Evolutionary conservation across 2,888 invertebrate species (phyloP), one percentile per base, ranked within the genome.

Genomic region (Cheiracanthium punctorium): DNA sequence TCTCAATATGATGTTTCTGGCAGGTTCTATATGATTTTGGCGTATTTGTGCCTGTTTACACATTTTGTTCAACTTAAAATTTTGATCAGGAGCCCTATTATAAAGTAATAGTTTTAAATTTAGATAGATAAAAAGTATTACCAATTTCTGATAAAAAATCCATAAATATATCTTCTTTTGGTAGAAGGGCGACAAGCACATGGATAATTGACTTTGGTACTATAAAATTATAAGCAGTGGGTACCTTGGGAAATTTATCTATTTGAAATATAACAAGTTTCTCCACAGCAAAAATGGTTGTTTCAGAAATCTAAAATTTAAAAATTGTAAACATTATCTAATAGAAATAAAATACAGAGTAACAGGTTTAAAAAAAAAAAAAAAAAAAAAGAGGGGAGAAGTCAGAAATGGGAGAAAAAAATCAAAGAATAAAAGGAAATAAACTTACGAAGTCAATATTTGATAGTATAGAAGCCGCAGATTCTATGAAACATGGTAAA

Each of bases 401-500:
- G 10, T 58, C 20, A 58, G 20, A 20, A n/a, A n/a, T n/a, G 20
- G 1, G 20, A 58, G n/a, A 20, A 24, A 28, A 70, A 69, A n/a
- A 17, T 69, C 2, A 69, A 69, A n/a, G 1, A 32, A 69, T 32
- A 69, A 20, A 30, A 69, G 1, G 30, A 33, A 69, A 52, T 64
- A 29, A 37, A 80, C 86, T 80, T 87, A 87, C 82, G 70, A 82
- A 65, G 52, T 76, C 80, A n/a, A 72, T 84, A 20, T 84, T 73
- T 41, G 69, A 48, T 12, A 84, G 29, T 33, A 88, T 87, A 24
- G 82, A 87, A 28, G 88, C 64, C n/a, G 87, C 32, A 1, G 88
- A 43, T 70, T 88, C 88, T 20, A 87, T 58, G 28, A 82, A 88
- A 52, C 48, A 79, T 10, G 84, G 82, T 32, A 88, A 77, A 64